Base-by-base conservation (phyloP, 2,113 vertebrate genomes). In the Aegithalos caudatus region DNA sequence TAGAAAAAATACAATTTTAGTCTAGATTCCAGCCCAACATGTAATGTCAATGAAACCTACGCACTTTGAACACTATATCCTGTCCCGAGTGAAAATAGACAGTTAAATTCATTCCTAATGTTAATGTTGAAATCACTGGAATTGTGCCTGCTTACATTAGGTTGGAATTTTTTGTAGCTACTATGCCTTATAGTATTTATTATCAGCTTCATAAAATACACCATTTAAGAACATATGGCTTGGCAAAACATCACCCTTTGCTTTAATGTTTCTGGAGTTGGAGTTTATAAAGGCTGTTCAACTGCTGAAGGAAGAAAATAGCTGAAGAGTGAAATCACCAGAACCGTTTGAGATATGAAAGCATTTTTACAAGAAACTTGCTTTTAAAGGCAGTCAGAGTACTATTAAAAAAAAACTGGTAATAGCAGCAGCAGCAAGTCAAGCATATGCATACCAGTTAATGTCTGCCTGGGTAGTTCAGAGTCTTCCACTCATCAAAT, bases 121-220 rank as follows among this genome's bases (percentile, higher is more conserved):
- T 61, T 90, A 92, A 48, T 48, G n/a, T 35, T 79, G 74, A 91
- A 94, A 86, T 88, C 74, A 62, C 82, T 92, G 76, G 71, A 92
- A 86, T 27, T 1, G 2, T 77, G 62, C 87, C 78, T 91, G 38
- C 67, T 72, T 88, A 47, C 25, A 40, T 74, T 74, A 74, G 51
- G 17, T 44, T 84, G 38, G 64, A 45, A 2, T n/a, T 54, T 74
- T 92, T 90, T 94, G n/a, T 80, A 77, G 66, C 61, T 92, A 60
- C 84, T 72, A 31, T 66, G 50, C 71, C 56, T 93, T 77, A 53
- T 89, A 90, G 38, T 82, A 70, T 90, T 96, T 96, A 96, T 96
- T 96, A 86, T 91, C 80, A 86, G 21, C 72, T 78, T 85, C 84
- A 91, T 85, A 91, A 97, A 95, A 96, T 50, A 88, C 33, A 66